A percentile compares a stretch with the other conserved stretches of the same genome.
These are phyloP conservation scores for Gallinago jamesoni DNA, from an alignment of 2,113 vertebrate species.

Conservation along the genomic window DNA sequence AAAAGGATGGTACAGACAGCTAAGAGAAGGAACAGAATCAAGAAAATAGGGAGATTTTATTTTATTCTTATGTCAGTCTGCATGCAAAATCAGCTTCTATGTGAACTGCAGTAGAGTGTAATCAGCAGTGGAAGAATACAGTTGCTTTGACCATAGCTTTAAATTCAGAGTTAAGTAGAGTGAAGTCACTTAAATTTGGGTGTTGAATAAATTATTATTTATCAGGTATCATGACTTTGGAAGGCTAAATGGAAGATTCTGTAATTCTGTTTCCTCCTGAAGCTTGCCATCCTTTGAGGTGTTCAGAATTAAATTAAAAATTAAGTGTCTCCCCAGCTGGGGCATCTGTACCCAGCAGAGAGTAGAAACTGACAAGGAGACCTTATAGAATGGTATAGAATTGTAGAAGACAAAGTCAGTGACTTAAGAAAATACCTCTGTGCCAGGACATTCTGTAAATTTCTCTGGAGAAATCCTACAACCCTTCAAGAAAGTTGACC, in stretches of 20 bases:
- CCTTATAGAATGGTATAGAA: background rate
- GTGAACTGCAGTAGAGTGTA: background rate
- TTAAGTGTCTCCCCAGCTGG: background rate
- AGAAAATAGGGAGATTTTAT: background rate
- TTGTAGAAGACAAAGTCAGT: constrained; percentile 15
- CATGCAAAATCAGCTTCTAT: background rate
- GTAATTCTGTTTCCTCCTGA: background rate
- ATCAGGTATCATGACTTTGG: background rate
- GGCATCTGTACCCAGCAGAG: constrained; percentile 2
- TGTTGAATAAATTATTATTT: background rate
- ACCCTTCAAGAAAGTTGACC: constrained; percentile 73
- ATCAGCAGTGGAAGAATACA: background rate
- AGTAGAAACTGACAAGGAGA: background rate
- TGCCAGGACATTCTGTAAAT: constrained; percentile 59
- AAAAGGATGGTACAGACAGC: background rate
- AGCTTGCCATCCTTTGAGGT: constrained; percentile 17
- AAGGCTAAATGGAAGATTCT: background rate
- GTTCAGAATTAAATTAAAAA: constrained; percentile 57
- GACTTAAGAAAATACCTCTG: constrained; percentile 52
- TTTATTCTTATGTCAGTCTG: background rate
- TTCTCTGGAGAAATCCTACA: constrained; percentile 76
- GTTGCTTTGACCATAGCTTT: background rate
- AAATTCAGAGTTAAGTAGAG: background rate
- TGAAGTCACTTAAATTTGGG: background rate
- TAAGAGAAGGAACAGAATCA: background rate